Conservation (phyloP, 2,888 invertebrate species). For the Lasioglossum marginatum region DNA sequence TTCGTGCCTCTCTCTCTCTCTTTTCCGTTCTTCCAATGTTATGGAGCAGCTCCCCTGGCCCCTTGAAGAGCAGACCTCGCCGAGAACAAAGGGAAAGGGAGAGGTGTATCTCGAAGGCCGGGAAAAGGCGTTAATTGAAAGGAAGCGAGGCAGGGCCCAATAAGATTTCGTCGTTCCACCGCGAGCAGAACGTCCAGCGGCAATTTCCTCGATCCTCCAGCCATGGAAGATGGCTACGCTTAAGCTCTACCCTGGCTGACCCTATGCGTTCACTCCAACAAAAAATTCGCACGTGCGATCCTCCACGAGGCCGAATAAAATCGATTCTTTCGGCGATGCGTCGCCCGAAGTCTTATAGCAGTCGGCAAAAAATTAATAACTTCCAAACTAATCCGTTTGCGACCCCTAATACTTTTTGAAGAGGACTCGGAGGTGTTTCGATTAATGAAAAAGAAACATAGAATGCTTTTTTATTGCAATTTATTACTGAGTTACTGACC, state of each 20-base stretch:
- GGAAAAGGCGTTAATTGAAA: constrained; percentile 79
- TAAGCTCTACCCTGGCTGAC: constrained; percentile 18
- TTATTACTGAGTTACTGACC: too few species aligned
- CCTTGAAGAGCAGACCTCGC: neutral
- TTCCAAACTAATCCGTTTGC: neutral
- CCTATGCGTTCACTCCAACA: constrained; percentile 6
- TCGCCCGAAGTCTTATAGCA: neutral
- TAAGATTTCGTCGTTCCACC: constrained; percentile 61
- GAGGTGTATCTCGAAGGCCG: constrained; percentile 64
- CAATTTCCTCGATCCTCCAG: constrained; percentile 64
- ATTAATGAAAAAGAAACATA: too few species aligned
- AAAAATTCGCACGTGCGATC: constrained; percentile 25
- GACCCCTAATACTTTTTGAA: too few species aligned
- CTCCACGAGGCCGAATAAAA: neutral
- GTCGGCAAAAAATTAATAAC: neutral
- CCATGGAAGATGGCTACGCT: constrained; percentile 35
- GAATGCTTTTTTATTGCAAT: too few species aligned
- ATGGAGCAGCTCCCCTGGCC: constrained; percentile 25
- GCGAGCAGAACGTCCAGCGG: constrained; percentile 55
- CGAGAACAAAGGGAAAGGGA: constrained; percentile 67
- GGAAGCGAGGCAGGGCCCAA: constrained; percentile 68
- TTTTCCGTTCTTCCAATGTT: constrained; percentile 14
- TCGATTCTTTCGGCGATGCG: neutral
- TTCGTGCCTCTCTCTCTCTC: neutral
- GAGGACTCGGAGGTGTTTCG: too few species aligned